Evolutionary conservation across 2,113 vertebrate genomes (phyloP).

Genomic region (Zosterops japonicus): DNA sequence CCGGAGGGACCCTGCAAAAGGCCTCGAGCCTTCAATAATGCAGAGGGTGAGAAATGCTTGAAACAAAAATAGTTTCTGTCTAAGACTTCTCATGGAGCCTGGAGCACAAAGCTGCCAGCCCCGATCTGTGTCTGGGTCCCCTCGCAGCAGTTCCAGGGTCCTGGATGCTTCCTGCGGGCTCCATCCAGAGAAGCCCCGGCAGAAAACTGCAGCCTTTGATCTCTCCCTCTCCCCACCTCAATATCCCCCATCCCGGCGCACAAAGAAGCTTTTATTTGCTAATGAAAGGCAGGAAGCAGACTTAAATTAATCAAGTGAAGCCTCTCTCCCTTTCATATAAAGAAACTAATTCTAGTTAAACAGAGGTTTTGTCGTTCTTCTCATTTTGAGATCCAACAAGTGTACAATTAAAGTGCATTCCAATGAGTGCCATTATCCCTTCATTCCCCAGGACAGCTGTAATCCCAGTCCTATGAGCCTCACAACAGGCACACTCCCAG

Average conservation of each 20-base stretch:
- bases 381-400: background rate
- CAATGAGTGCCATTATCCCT: background rate
- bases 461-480: background rate
- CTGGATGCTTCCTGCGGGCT: background rate
- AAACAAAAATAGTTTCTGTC: constrained; percentile 50
- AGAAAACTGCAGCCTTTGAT: background rate
- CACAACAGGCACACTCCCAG: background rate
- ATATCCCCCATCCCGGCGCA: background rate
- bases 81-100: constrained; percentile 7
- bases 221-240: background rate
- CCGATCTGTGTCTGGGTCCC: background rate
- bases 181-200: background rate
- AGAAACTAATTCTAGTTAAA: background rate
- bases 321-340: background rate
- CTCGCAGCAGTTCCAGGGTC: background rate
- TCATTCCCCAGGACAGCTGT: background rate
- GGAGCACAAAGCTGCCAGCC: constrained; percentile 21
- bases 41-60: constrained; percentile 8
- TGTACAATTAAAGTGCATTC: background rate
- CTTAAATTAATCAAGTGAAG: background rate
- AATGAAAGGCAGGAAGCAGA: constrained; percentile 15
- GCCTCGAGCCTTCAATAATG: constrained; percentile 18
- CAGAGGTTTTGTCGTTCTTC: background rate
- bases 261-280: background rate
- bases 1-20: background rate